A percentile compares a stretch with the other conserved stretches of the same genome.
These are phyloP conservation scores for Crenuchus spilurus DNA, from an alignment of 2,797 vertebrate genomes.

Conservation along the genomic window DNA sequence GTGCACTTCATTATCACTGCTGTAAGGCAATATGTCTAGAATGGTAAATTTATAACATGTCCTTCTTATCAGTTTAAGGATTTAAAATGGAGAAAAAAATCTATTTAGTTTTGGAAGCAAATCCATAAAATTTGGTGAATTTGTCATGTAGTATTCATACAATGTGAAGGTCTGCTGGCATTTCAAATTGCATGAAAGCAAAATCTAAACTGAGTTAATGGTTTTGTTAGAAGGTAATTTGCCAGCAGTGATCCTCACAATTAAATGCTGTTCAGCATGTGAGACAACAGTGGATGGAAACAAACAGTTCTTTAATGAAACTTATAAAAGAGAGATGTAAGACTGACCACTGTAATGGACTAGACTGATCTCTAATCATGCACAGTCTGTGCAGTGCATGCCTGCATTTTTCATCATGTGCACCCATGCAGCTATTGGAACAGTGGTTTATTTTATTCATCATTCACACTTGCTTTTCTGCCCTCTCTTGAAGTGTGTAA, in stretches of 20 bases:
- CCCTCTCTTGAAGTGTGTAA: constrained; percentile 34
- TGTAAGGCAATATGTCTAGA: too few species aligned
- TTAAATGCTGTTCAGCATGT: constrained; percentile 27
- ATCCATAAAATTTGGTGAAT: too few species aligned
- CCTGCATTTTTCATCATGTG: constrained; percentile 50
- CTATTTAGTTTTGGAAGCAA: too few species aligned
- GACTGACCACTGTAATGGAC: constrained; percentile 37
- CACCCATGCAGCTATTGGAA: constrained; percentile 40
- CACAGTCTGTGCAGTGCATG: constrained; percentile 52
- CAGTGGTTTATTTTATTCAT: constrained; percentile 21
- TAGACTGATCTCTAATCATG: constrained; percentile 44
- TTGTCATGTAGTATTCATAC: neutral
- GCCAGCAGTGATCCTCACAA: neutral
- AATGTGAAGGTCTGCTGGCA: too few species aligned
- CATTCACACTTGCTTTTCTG: neutral
- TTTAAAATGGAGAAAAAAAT: too few species aligned
- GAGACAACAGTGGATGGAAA: constrained; percentile 50
- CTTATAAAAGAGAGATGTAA: constrained; percentile 23
- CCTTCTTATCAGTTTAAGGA: too few species aligned
- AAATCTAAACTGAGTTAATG: too few species aligned
- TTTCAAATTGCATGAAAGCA: neutral
- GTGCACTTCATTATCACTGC: too few species aligned
- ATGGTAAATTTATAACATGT: too few species aligned
- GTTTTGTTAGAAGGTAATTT: too few species aligned
- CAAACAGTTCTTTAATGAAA: constrained; percentile 55